These are phyloP conservation scores for Lagenorhynchus albirostris DNA, from an alignment of 2,113 vertebrate species.

Conservation along the genomic window DNA sequence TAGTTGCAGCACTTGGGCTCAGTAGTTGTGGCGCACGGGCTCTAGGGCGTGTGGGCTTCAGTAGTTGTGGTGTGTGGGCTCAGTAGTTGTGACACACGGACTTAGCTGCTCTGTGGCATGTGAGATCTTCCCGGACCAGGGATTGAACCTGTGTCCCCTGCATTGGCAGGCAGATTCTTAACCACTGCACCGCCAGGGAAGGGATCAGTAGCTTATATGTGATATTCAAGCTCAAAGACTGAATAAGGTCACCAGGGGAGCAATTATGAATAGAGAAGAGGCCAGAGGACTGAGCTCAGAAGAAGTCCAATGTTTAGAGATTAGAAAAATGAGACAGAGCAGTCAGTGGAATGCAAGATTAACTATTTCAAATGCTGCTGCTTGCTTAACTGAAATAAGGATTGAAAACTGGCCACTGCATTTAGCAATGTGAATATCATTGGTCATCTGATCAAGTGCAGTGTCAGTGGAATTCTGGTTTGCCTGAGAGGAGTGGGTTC, in stretches of 20 bases:
- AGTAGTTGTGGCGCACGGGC: too few relatives aligned
- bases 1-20: too few relatives aligned
- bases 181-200: background rate
- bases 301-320: background rate
- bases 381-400: background rate
- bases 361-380: background rate
- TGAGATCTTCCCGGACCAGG: too few relatives aligned
- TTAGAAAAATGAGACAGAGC: background rate
- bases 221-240: background rate
- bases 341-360: background rate
- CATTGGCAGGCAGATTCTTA: background rate
- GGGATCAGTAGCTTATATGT: background rate
- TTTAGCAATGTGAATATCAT: background rate
- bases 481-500: background rate
- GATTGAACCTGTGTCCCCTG: too few relatives aligned
- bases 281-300: background rate
- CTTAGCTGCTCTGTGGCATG: too few relatives aligned
- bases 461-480: background rate
- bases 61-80: too few relatives aligned
- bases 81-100: too few relatives aligned
- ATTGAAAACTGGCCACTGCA: background rate
- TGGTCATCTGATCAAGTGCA: background rate
- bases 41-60: too few relatives aligned
- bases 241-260: background rate
- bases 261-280: background rate